Conservation (phyloP, 2,113 vertebrate species). For the Saguinus imperator region DNA sequence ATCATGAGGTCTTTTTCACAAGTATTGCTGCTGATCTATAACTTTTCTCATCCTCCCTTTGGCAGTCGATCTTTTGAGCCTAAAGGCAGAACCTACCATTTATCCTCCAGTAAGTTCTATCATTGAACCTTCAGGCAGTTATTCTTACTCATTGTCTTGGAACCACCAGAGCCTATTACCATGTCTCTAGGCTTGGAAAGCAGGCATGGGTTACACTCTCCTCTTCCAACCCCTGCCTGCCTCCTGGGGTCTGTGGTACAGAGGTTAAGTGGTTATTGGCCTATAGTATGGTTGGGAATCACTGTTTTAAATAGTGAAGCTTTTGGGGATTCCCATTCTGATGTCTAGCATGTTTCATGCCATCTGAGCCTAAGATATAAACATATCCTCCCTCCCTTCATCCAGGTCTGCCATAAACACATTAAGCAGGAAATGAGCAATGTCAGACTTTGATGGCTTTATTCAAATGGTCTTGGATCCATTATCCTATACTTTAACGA, state of each 20-base stretch:
- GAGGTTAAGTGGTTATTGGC: neutral
- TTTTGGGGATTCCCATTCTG: neutral
- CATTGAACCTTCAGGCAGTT: neutral
- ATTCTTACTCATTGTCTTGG: neutral
- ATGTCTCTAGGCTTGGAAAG: neutral
- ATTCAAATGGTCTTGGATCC: neutral
- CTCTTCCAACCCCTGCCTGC: neutral
- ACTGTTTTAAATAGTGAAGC: neutral
- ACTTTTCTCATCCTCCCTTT: conserved; percentile 28
- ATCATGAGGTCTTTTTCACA: neutral
- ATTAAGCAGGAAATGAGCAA: neutral
- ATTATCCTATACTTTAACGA: neutral
- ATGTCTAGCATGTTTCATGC: neutral
- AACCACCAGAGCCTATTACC: neutral
- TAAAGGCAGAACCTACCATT: conserved; percentile 20
- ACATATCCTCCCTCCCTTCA: neutral
- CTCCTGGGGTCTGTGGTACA: neutral
- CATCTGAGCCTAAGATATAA: neutral
- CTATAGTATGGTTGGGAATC: neutral
- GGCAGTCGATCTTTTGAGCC: conserved; percentile 44
- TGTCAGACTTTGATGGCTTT: neutral
- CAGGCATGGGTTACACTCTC: neutral
- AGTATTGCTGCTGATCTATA: neutral
- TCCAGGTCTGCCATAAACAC: neutral
- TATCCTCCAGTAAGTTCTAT: conserved; percentile 12